Evolutionary conservation across 1,140 invertebrate genomes (phyloP).

Genomic region (Papilio xuthus): DNA sequence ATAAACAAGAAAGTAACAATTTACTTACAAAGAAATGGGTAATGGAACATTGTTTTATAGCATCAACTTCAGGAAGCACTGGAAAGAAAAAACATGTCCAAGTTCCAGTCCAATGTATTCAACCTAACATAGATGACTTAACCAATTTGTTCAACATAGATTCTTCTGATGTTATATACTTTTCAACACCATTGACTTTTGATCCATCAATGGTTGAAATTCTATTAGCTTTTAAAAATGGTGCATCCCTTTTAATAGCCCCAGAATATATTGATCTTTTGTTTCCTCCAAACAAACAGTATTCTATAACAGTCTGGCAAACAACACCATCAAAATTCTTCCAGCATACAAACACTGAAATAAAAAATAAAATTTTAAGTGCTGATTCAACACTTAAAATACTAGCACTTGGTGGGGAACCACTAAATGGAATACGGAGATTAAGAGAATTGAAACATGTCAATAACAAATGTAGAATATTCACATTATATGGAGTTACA

Average conservation of each 20-base stretch:
- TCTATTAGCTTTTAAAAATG: slow-evolving; percentile 84
- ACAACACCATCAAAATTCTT: slow-evolving; percentile 89
- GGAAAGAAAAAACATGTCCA: slow-evolving; percentile 84
- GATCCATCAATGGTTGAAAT: slow-evolving; percentile 92
- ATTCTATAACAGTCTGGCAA: slow-evolving; percentile 86
- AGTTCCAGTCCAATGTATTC: slow-evolving; percentile 84
- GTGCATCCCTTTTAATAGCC: slow-evolving; percentile 85
- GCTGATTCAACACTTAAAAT: slow-evolving; percentile 79
- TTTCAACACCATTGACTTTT: slow-evolving; percentile 89
- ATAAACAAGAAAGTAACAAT: slow-evolving; percentile 47
- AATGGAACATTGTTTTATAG: slow-evolving; percentile 76
- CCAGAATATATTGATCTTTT: slow-evolving; percentile 80
- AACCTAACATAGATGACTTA: slow-evolving; percentile 84
- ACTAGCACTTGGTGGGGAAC: slow-evolving; percentile 85
- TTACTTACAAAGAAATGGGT: slow-evolving; percentile 46
- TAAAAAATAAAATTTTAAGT: slow-evolving; percentile 83
- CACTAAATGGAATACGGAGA: slow-evolving; percentile 77
- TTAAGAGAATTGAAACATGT: slow-evolving; percentile 77
- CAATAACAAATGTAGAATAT: slow-evolving; percentile 83
- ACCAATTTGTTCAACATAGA: slow-evolving; percentile 80
- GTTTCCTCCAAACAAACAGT: slow-evolving; percentile 63
- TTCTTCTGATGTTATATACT: slow-evolving; percentile 85
- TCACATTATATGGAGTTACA: slow-evolving; percentile 91
- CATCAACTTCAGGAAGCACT: slow-evolving; percentile 86
- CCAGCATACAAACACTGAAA: slow-evolving; percentile 80